Percentiles rank a stretch among this genome's conserved stretches.
Evolutionary conservation across 2,113 vertebrate genomes (phyloP).

Genomic region (Clarias magur): DNA sequence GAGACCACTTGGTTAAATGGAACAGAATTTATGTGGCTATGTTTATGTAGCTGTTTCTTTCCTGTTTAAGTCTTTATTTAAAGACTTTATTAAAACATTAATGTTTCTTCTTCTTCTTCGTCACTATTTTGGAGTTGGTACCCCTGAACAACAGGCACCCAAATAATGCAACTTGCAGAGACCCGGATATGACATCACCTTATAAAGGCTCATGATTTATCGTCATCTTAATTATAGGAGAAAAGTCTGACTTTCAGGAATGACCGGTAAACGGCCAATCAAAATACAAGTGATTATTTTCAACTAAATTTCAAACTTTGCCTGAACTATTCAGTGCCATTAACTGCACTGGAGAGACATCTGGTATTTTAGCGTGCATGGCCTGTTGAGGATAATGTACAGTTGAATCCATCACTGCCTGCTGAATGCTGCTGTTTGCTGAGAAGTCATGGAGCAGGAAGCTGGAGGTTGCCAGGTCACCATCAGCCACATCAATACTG

Average conservation of each 20-base stretch:
- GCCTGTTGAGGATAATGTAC: conserved; percentile 47
- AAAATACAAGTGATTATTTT: conserved; percentile 32
- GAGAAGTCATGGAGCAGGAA: conserved; percentile 55
- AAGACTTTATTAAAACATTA: too few species aligned
- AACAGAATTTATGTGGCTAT: too few species aligned
- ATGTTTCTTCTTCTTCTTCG: too few species aligned
- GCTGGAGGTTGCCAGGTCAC: conserved; percentile 44
- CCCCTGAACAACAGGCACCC: too few species aligned
- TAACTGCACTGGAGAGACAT: conserved; percentile 20
- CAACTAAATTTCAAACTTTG: conserved; percentile 22
- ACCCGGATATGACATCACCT: not conserved
- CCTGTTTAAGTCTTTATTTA: too few species aligned
- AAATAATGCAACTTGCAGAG: not conserved
- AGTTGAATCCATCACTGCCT: conserved; percentile 47
- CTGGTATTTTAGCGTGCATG: conserved; percentile 40
- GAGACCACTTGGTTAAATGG: too few species aligned
- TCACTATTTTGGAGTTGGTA: too few species aligned
- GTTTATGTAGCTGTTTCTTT: too few species aligned
- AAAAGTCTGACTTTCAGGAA: not conserved
- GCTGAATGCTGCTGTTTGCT: conserved; percentile 42
- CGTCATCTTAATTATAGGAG: conserved; percentile 18
- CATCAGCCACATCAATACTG: conserved; percentile 41
- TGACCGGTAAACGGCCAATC: conserved; percentile 28
- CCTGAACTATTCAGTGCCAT: conserved; percentile 22
- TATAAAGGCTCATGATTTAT: conserved; percentile 3